phyloP scores from a whole-genome alignment of 1,140 invertebrate species.

The Teleogryllus occipitalis region DNA sequence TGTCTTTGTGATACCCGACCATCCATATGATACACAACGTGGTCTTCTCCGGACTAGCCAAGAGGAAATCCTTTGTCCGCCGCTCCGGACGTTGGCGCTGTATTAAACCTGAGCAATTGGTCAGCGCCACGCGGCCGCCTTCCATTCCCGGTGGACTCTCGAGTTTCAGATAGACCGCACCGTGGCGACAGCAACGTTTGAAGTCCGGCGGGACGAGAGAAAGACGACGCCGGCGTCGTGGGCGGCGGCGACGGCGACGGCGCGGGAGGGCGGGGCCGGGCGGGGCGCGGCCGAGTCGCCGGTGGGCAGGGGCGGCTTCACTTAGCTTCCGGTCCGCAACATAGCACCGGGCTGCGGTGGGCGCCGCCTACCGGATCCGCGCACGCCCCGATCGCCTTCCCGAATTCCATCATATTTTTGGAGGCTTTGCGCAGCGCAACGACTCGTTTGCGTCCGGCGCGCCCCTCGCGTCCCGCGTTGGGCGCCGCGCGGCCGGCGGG shows the following conservation, averaged over 20 bases:
- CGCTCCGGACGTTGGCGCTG: background rate
- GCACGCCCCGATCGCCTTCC: background rate
- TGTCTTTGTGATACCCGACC: background rate
- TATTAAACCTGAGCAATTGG: background rate
- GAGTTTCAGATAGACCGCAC: background rate
- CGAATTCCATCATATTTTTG: background rate
- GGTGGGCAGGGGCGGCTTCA: too few relatives aligned
- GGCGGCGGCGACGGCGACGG: background rate
- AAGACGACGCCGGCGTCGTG: background rate
- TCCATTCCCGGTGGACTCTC: background rate
- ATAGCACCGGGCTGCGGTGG: background rate
- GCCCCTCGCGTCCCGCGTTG: too few relatives aligned
- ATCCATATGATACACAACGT: constrained; percentile 4
- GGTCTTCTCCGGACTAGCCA: background rate
- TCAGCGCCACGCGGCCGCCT: background rate
- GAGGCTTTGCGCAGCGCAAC: background rate
- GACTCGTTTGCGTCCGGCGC: background rate
- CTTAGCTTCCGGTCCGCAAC: background rate
- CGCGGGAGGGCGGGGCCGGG: too few relatives aligned
- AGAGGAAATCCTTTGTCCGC: background rate
- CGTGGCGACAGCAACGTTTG: background rate
- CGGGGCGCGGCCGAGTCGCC: too few relatives aligned
- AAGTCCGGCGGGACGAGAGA: background rate
- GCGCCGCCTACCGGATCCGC: background rate
- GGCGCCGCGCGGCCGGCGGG: too few relatives aligned